A percentile compares a stretch with the other conserved stretches of the same genome.
Conservation (phyloP, 2,888 invertebrate genomes). For the Perdita meconis region DNA sequence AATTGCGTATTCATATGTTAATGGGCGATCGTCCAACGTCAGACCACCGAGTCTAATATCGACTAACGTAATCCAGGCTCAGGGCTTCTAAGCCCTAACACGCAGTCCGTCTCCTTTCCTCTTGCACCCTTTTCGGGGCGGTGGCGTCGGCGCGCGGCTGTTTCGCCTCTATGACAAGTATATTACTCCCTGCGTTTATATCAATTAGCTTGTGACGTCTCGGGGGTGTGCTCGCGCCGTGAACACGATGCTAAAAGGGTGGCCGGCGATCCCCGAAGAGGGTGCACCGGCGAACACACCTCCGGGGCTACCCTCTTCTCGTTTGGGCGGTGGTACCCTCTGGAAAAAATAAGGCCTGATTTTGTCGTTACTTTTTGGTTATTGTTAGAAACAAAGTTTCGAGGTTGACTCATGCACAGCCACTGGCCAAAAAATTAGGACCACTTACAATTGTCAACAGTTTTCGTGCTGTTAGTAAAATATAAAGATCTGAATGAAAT, state of each 20-base stretch:
- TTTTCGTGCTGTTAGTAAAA: too few relatives aligned
- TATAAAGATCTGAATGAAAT: too few relatives aligned
- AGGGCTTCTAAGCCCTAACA: slow-evolving; percentile 66
- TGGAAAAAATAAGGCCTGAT: too few relatives aligned
- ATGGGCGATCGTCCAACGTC: slow-evolving; percentile 69
- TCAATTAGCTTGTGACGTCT: slow-evolving; percentile 83
- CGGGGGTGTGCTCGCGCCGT: slow-evolving; percentile 75
- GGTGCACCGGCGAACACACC: slow-evolving; percentile 63
- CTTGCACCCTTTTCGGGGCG: slow-evolving; percentile 36
- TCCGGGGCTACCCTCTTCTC: slow-evolving; percentile 41
- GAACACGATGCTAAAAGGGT: slow-evolving; percentile 74
- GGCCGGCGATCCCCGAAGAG: slow-evolving; percentile 57
- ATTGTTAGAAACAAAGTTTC: too few relatives aligned
- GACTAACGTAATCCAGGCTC: slow-evolving; percentile 74
- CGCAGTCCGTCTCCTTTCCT: slow-evolving; percentile 34
- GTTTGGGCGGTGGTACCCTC: background rate
- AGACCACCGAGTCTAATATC: slow-evolving; percentile 77
- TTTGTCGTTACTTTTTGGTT: too few relatives aligned
- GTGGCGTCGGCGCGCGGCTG: slow-evolving; percentile 59
- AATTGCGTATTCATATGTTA: slow-evolving; percentile 73
- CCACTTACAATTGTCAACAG: too few relatives aligned
- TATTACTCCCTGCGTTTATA: slow-evolving; percentile 84
- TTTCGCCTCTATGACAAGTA: slow-evolving; percentile 83
- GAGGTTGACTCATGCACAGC: too few relatives aligned
- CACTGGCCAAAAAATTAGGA: too few relatives aligned